These are phyloP conservation scores for Peromyscus californicus DNA, from an alignment of 2,113 vertebrate genomes.

Conservation along the genomic window DNA sequence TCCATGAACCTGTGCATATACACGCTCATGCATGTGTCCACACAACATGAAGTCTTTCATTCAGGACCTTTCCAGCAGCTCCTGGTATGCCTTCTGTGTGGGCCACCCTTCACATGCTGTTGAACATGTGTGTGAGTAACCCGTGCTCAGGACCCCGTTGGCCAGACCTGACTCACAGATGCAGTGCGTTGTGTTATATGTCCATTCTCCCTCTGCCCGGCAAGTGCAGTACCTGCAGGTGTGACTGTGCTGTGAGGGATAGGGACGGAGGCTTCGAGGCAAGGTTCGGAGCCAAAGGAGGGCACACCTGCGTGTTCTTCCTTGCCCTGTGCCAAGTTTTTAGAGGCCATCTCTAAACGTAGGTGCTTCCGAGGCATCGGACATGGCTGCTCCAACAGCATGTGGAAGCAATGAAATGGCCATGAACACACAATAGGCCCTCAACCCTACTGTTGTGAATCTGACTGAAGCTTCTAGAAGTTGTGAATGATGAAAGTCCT, in stretches of 20 bases:
- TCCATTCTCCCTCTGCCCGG: not conserved
- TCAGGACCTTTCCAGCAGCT: not conserved
- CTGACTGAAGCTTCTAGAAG: not conserved
- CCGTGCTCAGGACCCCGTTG: not conserved
- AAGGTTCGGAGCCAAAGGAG: not conserved
- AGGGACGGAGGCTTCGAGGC: not conserved
- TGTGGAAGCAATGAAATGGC: not conserved
- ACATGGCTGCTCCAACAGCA: too few relatives aligned
- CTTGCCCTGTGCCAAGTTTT: not conserved
- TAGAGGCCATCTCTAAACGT: not conserved
- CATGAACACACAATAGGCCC: not conserved
- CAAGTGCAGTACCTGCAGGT: not conserved
- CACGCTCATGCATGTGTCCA: not conserved
- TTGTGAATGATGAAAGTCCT: not conserved
- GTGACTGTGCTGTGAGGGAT: not conserved
- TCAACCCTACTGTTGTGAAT: not conserved
- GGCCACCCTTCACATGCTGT: not conserved
- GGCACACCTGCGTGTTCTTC: not conserved
- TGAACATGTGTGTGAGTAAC: not conserved
- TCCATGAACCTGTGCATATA: not conserved
- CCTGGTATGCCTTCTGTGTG: not conserved
- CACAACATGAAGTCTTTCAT: not conserved
- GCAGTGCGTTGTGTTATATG: not conserved
- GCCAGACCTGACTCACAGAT: not conserved
- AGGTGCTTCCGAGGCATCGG: not conserved